phyloP scores from a whole-genome alignment of 2,888 invertebrate species.

The Phaonia tiefii region DNA sequence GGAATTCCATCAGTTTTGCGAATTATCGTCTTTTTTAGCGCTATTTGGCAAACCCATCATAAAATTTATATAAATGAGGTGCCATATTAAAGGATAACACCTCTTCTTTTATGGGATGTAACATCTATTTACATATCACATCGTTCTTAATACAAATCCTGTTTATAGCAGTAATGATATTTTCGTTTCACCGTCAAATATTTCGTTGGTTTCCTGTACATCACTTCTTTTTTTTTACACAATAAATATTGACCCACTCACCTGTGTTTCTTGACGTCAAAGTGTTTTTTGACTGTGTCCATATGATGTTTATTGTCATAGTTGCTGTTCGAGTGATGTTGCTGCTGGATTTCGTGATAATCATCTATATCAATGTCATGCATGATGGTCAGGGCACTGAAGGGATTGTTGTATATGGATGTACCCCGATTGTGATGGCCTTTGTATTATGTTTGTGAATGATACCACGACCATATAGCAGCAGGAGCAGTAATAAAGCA shows the following conservation, averaged over 20 bases:
- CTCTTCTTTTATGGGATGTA: no score
- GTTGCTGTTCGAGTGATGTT: conserved; percentile 75
- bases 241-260: conserved; percentile 66
- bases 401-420: conserved; percentile 78
- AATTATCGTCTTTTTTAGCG: no score
- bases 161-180: no score
- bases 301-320: conserved; percentile 77
- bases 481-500: conserved; percentile 1
- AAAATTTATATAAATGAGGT: no score
- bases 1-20: no score
- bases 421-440: conserved; percentile 74
- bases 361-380: conserved; percentile 78
- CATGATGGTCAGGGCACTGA: conserved; percentile 77
- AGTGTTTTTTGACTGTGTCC: conserved; percentile 76
- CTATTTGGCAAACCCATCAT: no score
- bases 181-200: neutral
- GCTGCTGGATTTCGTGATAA: conserved; percentile 72
- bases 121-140: no score
- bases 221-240: no score
- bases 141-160: no score
- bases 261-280: conserved; percentile 79
- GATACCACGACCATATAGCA: neutral
- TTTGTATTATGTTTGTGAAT: conserved; percentile 37
- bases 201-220: neutral
- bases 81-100: no score